Evolutionary conservation across 2,113 vertebrate genomes (phyloP).

Genomic region (Poeciliopsis retropinna): DNA sequence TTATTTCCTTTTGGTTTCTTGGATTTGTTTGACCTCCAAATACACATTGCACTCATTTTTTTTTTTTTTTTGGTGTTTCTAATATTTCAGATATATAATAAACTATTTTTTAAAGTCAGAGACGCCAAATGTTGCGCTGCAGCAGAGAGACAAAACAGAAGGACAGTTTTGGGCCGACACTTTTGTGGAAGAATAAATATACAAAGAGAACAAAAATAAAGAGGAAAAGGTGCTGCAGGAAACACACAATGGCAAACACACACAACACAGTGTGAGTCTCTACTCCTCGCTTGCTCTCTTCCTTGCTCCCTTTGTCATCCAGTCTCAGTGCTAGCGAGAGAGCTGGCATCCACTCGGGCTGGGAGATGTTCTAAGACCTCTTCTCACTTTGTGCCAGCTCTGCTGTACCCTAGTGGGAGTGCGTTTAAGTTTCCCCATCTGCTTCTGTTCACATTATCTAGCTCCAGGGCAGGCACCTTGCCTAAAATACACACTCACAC

Average conservation of each 20-base stretch:
- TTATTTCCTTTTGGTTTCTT: constrained; percentile 1
- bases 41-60: neutral
- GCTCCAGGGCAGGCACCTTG: constrained; percentile 79
- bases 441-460: constrained; percentile 79
- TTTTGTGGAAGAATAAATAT: constrained; percentile 66
- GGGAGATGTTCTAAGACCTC: constrained; percentile 79
- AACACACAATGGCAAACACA: constrained; percentile 59
- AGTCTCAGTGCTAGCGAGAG: constrained; percentile 65
- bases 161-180: constrained; percentile 44
- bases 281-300: constrained; percentile 46
- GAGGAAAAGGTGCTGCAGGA: constrained; percentile 63
- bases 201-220: constrained; percentile 65
- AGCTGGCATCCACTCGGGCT: constrained; percentile 74
- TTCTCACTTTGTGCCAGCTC: constrained; percentile 77
- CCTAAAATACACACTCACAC: constrained; percentile 75
- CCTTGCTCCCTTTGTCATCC: constrained; percentile 73
- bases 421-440: constrained; percentile 79
- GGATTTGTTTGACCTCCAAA: neutral
- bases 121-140: constrained; percentile 15
- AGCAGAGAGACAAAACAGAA: constrained; percentile 49
- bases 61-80: neutral
- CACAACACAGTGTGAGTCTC: constrained; percentile 34
- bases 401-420: constrained; percentile 78
- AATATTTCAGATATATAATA: constrained; percentile 2
- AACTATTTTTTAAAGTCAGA: constrained; percentile 17